Evolutionary conservation across 2,113 vertebrate genomes (phyloP).

Genomic region (Prionailurus viverrinus): DNA sequence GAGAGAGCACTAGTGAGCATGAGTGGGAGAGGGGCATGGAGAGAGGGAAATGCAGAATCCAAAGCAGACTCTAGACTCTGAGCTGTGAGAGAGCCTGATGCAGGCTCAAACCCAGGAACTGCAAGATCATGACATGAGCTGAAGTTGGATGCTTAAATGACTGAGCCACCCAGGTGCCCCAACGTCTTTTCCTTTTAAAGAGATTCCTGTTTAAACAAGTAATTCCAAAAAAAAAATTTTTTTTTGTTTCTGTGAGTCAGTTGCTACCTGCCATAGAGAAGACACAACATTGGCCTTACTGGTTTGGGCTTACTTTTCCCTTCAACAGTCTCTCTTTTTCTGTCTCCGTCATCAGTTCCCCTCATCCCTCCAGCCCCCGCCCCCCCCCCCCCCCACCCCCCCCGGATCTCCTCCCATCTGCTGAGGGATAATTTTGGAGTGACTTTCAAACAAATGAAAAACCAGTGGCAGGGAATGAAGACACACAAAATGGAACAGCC

Average conservation of each 20-base stretch:
- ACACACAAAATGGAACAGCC: neutral
- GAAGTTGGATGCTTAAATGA: no score
- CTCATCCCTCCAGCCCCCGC: no score
- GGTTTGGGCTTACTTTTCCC: neutral
- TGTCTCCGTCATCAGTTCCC: no score
- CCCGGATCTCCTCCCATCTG: neutral
- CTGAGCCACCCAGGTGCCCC: no score
- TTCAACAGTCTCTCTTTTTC: neutral
- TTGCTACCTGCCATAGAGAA: neutral
- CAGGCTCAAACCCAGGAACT: no score
- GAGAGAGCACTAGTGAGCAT: no score
- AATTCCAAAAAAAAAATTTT: neutral
- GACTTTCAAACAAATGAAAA: conserved; percentile 25
- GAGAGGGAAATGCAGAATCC: no score
- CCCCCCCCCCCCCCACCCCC: accelerated
- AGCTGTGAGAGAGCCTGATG: no score
- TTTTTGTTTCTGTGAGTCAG: neutral
- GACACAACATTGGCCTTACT: neutral
- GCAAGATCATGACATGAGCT: no score
- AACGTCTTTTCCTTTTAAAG: neutral
- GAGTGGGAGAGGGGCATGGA: no score
- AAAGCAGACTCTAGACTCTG: no score
- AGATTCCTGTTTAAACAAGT: neutral
- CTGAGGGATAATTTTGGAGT: neutral
- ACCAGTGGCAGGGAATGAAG: neutral